Base-by-base conservation (phyloP, 2,113 vertebrate species). In the Turnix velox region DNA sequence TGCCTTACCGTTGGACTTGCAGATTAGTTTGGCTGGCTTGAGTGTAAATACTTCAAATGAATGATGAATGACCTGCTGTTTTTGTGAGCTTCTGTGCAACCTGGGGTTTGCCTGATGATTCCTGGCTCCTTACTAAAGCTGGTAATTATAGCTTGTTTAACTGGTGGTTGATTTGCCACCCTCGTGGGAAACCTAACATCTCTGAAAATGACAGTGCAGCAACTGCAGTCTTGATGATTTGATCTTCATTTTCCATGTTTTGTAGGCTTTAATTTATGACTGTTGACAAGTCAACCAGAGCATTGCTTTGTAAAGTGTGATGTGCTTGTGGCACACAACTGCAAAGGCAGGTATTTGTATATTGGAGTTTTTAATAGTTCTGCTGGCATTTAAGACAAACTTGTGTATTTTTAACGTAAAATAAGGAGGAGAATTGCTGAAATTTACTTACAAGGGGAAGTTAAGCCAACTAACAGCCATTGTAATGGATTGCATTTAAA, bases 61-160 rank as follows among this genome's bases (percentile, higher is more conserved):
- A 39, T 73, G 49, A 84, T 43, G 37, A 35, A 62, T 73, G 62
- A 72, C 62, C 74, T 90, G 72, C 74, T 90, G 72, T 16, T 96
- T 92, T 43, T 92, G 39, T 42, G 66, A 76, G 46, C 69, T 87
- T 80, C 58, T 91, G 30, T 93, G 71, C 87, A 58, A 6, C 2
- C 1, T 3, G 3, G 48, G 85, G 54, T 82, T 92, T 84, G n/a
- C 66, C 66, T 91, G 77, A 62, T 33, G 62, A 51, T 83, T 88
- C 30, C 54, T 59, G 35, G 10, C 58, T 87, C 66, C 46, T 66
- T 87, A 31, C 59, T 93, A 48, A 69, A 79, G 62, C 37, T 80
- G 59, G 10, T 73, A 91, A 69, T 92, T 79, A 69, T 74, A 83
- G 43, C 62, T 84, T 81, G 58, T 93, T 93, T 96, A 91, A 73